These are phyloP conservation scores for Darevskia nairensis DNA, from an alignment of 2,797 vertebrate genomes.

Conservation along the genomic window DNA sequence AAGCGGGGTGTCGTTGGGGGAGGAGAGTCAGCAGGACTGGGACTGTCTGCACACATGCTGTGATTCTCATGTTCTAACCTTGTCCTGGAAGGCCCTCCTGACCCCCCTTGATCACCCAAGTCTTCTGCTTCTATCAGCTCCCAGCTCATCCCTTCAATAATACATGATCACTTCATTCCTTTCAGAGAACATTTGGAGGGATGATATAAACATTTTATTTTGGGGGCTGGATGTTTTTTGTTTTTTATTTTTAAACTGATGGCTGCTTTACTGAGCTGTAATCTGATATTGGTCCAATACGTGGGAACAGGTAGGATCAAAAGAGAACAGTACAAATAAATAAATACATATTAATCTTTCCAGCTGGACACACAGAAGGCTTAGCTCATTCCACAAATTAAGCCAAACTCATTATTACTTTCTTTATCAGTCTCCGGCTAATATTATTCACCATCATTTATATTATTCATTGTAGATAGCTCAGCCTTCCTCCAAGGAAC, in stretches of 20 bases:
- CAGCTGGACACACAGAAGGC: neutral
- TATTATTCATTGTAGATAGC: neutral
- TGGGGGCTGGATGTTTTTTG: neutral
- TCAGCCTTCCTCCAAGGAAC: neutral
- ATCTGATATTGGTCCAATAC: neutral
- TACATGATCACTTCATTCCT: neutral
- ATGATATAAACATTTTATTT: neutral
- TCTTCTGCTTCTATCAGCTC: too few relatives aligned
- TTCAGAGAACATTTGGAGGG: neutral
- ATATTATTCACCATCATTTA: neutral
- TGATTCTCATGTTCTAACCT: too few relatives aligned
- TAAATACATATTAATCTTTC: neutral
- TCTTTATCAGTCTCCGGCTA: neutral
- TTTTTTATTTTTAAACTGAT: neutral
- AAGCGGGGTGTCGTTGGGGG: too few relatives aligned
- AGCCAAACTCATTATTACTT: neutral
- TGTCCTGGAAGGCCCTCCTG: too few relatives aligned
- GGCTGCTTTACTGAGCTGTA: neutral
- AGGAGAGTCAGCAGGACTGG: too few relatives aligned
- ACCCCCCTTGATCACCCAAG: too few relatives aligned
- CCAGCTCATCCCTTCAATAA: neutral
- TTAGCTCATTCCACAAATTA: neutral
- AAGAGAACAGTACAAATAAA: neutral
- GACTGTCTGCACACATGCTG: too few relatives aligned
- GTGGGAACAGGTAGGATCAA: neutral